phyloP scores from a whole-genome alignment of 2,113 vertebrate genomes.

The Camelus bactrianus region DNA sequence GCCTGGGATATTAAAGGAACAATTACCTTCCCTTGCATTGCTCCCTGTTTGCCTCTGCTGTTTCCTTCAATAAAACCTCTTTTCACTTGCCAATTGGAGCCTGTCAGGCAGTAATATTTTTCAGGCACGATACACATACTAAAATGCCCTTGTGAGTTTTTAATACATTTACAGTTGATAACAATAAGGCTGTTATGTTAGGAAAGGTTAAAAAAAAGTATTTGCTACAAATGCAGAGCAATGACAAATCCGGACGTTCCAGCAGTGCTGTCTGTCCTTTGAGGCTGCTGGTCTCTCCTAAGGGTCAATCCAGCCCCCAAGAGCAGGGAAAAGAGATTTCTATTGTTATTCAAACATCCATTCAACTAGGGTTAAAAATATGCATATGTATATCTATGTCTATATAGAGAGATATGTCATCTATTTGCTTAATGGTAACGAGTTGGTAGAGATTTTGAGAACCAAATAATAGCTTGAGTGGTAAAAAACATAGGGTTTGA shows the following conservation, averaged over 20 bases:
- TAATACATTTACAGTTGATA: slow-evolving; percentile 85
- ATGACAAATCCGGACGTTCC: slow-evolving; percentile 50
- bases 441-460: background rate
- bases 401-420: background rate
- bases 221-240: slow-evolving; percentile 82
- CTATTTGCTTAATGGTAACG: background rate
- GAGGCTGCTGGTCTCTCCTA: background rate
- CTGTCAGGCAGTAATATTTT: slow-evolving; percentile 88
- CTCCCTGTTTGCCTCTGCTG: slow-evolving; percentile 85
- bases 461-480: background rate
- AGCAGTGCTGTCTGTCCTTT: background rate
- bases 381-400: rapidly evolving
- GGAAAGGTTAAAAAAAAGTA: slow-evolving; percentile 55
- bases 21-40: slow-evolving; percentile 85
- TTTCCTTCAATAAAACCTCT: slow-evolving; percentile 87
- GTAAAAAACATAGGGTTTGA: background rate
- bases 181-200: slow-evolving; percentile 84
- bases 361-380: background rate
- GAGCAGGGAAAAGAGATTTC: background rate
- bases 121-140: slow-evolving; percentile 84
- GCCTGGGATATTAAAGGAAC: slow-evolving; percentile 85
- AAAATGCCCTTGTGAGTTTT: slow-evolving; percentile 87
- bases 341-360: background rate
- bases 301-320: background rate
- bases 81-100: slow-evolving; percentile 86